Evolutionary conservation across 2,113 vertebrate genomes (phyloP).

Genomic region (Malurus melanocephalus): DNA sequence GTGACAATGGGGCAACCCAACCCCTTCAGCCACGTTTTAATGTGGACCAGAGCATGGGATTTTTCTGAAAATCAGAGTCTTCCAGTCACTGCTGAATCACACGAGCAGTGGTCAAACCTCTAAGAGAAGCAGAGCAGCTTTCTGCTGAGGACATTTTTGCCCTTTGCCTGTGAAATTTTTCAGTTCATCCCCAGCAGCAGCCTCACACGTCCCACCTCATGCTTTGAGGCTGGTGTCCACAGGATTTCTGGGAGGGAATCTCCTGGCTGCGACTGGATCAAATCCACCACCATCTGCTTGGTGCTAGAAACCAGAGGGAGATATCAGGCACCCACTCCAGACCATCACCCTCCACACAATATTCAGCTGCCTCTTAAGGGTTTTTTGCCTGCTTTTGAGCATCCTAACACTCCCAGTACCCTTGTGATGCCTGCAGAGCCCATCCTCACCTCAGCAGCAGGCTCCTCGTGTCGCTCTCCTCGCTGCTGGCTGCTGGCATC

Average conservation of each 20-base stretch:
- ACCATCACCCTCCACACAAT: too few species aligned
- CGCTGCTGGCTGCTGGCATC: slow-evolving; percentile 36
- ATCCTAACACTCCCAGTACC: not conserved
- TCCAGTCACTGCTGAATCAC: not conserved
- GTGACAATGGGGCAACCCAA: too few species aligned
- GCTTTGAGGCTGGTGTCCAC: slow-evolving; percentile 56
- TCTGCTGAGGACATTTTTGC: not conserved
- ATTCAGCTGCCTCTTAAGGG: not conserved
- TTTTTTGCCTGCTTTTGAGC: not conserved
- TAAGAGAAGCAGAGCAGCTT: not conserved
- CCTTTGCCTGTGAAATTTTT: rapidly evolving
- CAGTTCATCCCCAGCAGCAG: not conserved
- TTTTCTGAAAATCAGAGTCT: too few species aligned
- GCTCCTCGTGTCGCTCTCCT: slow-evolving; percentile 63
- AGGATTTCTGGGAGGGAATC: slow-evolving; percentile 81
- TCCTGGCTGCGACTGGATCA: slow-evolving; percentile 85
- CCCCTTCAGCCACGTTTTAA: rapidly evolving
- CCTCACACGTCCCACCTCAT: slow-evolving; percentile 72
- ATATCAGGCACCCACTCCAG: rapidly evolving
- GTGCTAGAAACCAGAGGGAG: slow-evolving; percentile 71
- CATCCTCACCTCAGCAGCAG: slow-evolving; percentile 83
- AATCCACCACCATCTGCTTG: slow-evolving; percentile 91
- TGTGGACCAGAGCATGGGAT: rapidly evolving
- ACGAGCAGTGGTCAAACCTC: not conserved
- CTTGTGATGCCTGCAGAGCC: not conserved